Evolutionary conservation across 2,113 vertebrate genomes (phyloP), one percentile per base, ranked within the genome.

Genomic region (Cryptotis parvus): DNA sequence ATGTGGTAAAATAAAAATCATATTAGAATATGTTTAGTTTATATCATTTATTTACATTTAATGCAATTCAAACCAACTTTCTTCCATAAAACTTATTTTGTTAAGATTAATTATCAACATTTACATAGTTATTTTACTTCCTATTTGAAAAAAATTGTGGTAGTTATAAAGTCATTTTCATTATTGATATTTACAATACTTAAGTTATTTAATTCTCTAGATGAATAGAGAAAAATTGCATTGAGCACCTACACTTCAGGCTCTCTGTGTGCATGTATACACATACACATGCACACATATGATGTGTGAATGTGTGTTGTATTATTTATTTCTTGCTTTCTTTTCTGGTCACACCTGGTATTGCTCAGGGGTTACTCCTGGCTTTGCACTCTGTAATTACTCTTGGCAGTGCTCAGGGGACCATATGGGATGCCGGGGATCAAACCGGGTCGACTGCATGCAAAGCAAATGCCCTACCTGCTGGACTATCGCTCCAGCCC

Each of bases 111-210:
- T 58, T 58, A 22, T 58, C 24, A 58, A 58, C 4, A 18, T 58
- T 4, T 58, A 20, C 55, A 58, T 80, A n/a, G 63, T 85, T 82
- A 80, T 69, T 76, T 35, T 35, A 93, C 18, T 90, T 92, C 82
- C 84, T 33, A 81, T 70, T 11, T 91, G 75, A 91, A 88, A 63
- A 74, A 37, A 22, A 73, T 88, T 91, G 31, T 66, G 52, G 37
- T 65, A 43, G 3, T 33, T 65, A 11, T 88, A 89, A 27, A 68
- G 4, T 77, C 93, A 16, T 77, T 91, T 70, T 87, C 93, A 92
- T 79, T 93, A 43, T 75, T 89, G 72, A 81, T 73, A 33, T 9
- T 78, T 74, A 63, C 6, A 55, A 24, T 79, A 84, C 52, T 35
- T 31, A 66, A 84, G 69, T 4, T 1, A 5, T 89, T 94, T 65